Evolutionary conservation across 2,113 vertebrate species (phyloP), one percentile per base, ranked within the genome.

Genomic region (Synchiropus splendidus): DNA sequence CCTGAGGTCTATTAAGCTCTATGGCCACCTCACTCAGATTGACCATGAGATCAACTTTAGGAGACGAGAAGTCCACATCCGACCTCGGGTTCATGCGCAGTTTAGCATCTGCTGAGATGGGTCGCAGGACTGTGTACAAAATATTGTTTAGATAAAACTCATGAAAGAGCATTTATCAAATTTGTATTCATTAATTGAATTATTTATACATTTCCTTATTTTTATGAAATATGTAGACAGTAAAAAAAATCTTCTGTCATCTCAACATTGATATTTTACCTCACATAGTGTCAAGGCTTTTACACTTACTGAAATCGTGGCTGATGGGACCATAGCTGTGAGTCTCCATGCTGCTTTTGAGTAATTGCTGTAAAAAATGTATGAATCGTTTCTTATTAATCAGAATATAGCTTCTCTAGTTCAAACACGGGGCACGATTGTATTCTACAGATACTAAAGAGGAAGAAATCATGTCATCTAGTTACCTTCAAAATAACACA

Each of bases 41-140:
- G 67, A 98, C 85, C 57, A 84, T 85, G 44, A 99, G 68, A 58
- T 95, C 90, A 67, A 97, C 80, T 79, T 98, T 99, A 0, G 94
- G 93, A 17, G 86, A 83, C 5, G 92, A 90, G 83, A 92, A 92
- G 64, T 98, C 93, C 70, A 91, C 74, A 63, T 97, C 93, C n/a
- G 91, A 88, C 70, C 89, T 84, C 12, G 87, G 94, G 81, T 97
- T 99, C 94, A 99, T 98, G 43, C 87, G 85, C 16, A 99, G 86
- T 73, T 94, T 98, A 60, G 92, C 94, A 48, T 67, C 86, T 36
- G 92, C 91, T 34, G 95, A 93, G 78, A 99, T 91, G 1, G 95
- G 95, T 33, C 88, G 90, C 63, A 97, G 92, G 44, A 99, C 95
- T 99, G 45, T 27, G 35, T 32, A 56, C 1, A 11, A 17, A 42